Percentiles rank a stretch among this genome's conserved stretches.
phyloP scores from a whole-genome alignment of 1,140 invertebrate species.

The Telenomus remus region DNA sequence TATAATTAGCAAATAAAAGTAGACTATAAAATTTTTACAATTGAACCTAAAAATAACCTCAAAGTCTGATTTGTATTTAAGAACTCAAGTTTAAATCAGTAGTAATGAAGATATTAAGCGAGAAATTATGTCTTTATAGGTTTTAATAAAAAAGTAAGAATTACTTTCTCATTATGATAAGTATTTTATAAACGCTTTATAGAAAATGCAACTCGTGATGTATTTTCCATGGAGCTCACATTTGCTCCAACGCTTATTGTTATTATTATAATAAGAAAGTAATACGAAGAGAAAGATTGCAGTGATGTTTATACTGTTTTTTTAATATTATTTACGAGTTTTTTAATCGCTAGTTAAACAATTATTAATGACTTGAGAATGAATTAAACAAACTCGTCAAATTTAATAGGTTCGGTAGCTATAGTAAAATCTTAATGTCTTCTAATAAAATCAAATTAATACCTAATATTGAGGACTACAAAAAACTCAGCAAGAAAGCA shows the following conservation, averaged over 20 bases:
- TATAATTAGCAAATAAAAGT: too few species aligned
- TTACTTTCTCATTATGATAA: conserved; percentile 34
- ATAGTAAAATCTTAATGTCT: too few species aligned
- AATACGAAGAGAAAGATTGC: conserved; percentile 5
- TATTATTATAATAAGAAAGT: conserved; percentile 29
- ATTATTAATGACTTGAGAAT: too few species aligned
- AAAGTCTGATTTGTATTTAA: too few species aligned
- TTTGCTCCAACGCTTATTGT: conserved; percentile 4
- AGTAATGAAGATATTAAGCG: conserved; percentile 14
- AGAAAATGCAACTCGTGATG: conserved; percentile 5
- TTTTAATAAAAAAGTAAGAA: conserved; percentile 4
- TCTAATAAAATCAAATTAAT: too few species aligned
- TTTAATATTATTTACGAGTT: too few species aligned
- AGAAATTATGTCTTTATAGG: conserved; percentile 1
- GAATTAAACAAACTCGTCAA: too few species aligned
- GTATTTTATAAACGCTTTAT: conserved; percentile 7
- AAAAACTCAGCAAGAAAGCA: too few species aligned
- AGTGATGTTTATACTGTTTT: neutral
- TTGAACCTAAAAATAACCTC: neutral
- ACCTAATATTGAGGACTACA: too few species aligned
- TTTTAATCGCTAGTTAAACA: too few species aligned
- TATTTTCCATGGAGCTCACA: conserved; percentile 1
- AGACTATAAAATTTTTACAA: neutral
- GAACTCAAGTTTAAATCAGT: too few species aligned
- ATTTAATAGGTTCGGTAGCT: too few species aligned